Evolutionary conservation across 2,888 invertebrate genomes (phyloP).

Genomic region (Catonia carolina): DNA sequence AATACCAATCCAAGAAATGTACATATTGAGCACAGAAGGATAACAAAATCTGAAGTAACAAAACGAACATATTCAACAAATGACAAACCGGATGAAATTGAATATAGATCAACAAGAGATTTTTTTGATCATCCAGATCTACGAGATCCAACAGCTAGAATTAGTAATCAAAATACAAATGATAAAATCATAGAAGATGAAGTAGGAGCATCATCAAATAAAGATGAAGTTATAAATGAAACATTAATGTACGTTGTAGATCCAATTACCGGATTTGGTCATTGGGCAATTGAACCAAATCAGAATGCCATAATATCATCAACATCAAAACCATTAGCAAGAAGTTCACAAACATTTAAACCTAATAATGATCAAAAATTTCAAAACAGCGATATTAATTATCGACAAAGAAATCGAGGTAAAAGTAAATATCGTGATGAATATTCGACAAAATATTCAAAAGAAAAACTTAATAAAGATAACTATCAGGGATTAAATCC

Average conservation of each 20-base stretch:
- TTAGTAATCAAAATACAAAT: neutral
- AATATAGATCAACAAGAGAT: constrained; percentile 8
- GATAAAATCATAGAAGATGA: neutral
- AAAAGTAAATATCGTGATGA: neutral
- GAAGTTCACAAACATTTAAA: neutral
- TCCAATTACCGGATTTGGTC: constrained; percentile 27
- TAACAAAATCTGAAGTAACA: constrained; percentile 26
- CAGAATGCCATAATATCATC: constrained; percentile 6
- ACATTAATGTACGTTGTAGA: constrained; percentile 30
- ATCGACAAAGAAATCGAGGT: neutral
- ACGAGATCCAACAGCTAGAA: constrained; percentile 17
- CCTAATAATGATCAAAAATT: no score
- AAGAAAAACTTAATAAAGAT: neutral
- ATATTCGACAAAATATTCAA: constrained; percentile 8
- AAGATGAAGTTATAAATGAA: constrained; percentile 11
- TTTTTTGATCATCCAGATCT: constrained; percentile 20
- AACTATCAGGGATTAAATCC: neutral
- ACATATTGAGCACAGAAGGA: constrained; percentile 23
- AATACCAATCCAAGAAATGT: constrained; percentile 18
- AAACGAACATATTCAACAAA: constrained; percentile 23
- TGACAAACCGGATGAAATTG: constrained; percentile 15
- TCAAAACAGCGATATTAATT: no score
- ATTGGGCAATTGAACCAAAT: constrained; percentile 26
- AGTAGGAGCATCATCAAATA: constrained; percentile 3
- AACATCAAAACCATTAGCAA: neutral